Conservation (phyloP, 2,113 vertebrate genomes). For the Salvelinus sp. region DNA sequence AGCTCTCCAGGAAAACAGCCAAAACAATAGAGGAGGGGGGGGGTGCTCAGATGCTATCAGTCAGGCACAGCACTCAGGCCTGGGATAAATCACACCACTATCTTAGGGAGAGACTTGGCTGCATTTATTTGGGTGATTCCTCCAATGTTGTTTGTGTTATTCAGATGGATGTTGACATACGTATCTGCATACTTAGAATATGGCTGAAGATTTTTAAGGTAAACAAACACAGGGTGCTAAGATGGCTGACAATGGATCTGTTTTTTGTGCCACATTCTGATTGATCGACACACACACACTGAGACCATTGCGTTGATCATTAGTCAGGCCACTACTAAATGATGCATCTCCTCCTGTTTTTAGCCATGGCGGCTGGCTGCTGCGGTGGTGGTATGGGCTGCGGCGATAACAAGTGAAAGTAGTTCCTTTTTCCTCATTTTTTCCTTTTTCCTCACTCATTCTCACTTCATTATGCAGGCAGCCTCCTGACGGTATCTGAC, state of each 20-base stretch:
- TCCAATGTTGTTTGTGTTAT: no score
- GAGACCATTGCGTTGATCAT: slow-evolving; percentile 56
- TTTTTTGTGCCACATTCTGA: neutral
- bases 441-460: slow-evolving; percentile 38
- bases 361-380: slow-evolving; percentile 43
- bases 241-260: neutral
- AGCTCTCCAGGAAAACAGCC: slow-evolving; percentile 31
- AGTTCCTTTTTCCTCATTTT: slow-evolving; percentile 30
- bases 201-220: neutral
- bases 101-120: neutral
- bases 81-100: neutral
- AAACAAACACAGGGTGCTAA: neutral
- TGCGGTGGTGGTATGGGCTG: slow-evolving; percentile 43
- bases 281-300: neutral
- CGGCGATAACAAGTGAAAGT: slow-evolving; percentile 71
- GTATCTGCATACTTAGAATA: neutral
- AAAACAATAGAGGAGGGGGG: slow-evolving; percentile 9
- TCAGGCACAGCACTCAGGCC: slow-evolving; percentile 15
- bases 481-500: slow-evolving; percentile 76
- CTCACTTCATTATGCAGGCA: slow-evolving; percentile 79
- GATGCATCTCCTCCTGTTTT: slow-evolving; percentile 53
- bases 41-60: slow-evolving; percentile 14
- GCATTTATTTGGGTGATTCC: no score
- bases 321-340: slow-evolving; percentile 69
- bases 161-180: no score